Percentiles rank a stretch among this genome's conserved stretches.
These are phyloP conservation scores for Psittacula derbiana DNA, from an alignment of 2,797 vertebrate genomes.

Conservation along the genomic window DNA sequence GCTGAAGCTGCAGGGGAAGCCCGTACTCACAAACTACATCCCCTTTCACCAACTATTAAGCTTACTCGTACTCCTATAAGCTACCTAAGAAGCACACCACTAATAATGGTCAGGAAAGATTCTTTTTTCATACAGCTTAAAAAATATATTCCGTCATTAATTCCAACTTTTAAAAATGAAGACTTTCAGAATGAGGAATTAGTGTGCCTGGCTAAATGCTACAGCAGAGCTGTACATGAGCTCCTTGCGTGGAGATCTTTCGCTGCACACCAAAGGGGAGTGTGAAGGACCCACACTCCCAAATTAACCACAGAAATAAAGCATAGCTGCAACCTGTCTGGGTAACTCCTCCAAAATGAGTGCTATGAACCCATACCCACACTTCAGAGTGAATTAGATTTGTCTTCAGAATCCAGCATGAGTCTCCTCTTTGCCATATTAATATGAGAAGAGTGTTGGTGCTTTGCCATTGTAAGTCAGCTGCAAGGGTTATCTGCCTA, in stretches of 20 bases:
- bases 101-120: not conserved
- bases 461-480: not conserved
- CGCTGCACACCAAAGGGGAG: not conserved
- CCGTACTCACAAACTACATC: not conserved
- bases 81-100: not conserved
- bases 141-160: not conserved
- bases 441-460: not conserved
- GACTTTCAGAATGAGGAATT: not conserved
- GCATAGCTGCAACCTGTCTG: not conserved
- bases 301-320: not conserved
- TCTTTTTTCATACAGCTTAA: not conserved
- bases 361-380: not conserved
- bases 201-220: not conserved
- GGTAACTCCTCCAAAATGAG: not conserved
- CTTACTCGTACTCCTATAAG: not conserved
- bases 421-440: not conserved
- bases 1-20: not conserved
- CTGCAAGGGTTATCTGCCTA: not conserved
- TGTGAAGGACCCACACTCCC: not conserved
- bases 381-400: not conserved
- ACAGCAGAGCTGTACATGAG: not conserved
- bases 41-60: not conserved
- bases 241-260: not conserved
- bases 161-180: not conserved
- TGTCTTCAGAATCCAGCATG: not conserved